Evolutionary conservation across 2,113 vertebrate species (phyloP).

Genomic region (Phrynosoma blainvillii): DNA sequence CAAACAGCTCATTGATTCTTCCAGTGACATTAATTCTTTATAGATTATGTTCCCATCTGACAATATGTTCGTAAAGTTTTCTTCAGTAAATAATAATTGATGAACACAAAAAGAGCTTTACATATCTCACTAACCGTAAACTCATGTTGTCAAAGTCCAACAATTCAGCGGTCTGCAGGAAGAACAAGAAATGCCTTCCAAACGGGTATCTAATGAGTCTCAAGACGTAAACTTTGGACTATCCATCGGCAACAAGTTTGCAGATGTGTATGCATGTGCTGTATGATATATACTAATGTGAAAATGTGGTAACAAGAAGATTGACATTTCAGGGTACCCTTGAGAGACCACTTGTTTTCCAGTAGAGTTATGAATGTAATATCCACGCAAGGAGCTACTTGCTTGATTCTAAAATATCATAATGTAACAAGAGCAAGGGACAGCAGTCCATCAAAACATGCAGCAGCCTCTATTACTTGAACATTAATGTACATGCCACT

Average conservation of each 20-base stretch:
- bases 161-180: not conserved
- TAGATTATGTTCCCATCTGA: not conserved
- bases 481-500: conserved; percentile 29
- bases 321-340: not conserved
- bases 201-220: fast-evolving
- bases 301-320: conserved; percentile 33
- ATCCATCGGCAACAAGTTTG: conserved; percentile 7
- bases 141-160: not conserved
- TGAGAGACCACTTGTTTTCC: conserved; percentile 17
- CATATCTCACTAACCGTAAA: not conserved
- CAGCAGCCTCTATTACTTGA: conserved; percentile 8
- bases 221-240: not conserved
- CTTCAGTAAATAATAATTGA: not conserved
- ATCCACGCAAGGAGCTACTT: not conserved
- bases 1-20: not conserved
- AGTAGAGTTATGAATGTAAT: not conserved
- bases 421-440: not conserved
- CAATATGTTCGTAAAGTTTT: not conserved
- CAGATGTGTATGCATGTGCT: not conserved
- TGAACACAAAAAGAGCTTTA: not conserved
- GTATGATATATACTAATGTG: not conserved
- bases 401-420: not conserved
- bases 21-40: not conserved
- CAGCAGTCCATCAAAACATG: conserved; percentile 25
- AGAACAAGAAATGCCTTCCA: not conserved